phyloP scores from a whole-genome alignment of 2,113 vertebrate genomes.

The Cichladusa arquata region DNA sequence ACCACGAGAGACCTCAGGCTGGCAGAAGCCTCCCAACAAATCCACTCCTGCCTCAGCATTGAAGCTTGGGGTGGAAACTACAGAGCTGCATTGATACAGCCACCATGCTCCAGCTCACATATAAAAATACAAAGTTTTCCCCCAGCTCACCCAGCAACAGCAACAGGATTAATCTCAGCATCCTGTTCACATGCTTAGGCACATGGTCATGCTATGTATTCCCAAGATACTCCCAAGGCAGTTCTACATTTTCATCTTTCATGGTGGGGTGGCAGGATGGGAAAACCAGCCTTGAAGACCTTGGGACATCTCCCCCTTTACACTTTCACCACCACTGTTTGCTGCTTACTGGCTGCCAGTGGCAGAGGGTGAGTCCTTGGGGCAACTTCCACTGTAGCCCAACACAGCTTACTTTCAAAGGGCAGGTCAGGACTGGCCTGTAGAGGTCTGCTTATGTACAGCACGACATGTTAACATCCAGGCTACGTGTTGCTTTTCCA shows the following conservation, averaged over 20 bases:
- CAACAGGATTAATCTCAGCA: background rate
- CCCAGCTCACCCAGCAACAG: background rate
- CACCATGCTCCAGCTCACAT: background rate
- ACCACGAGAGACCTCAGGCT: accelerated
- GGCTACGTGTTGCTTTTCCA: background rate
- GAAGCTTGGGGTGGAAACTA: background rate
- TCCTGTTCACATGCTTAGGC: background rate
- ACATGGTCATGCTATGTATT: background rate
- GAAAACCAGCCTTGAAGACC: background rate
- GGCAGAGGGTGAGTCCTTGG: background rate
- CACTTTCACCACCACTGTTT: background rate
- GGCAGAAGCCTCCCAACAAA: background rate
- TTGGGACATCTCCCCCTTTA: background rate
- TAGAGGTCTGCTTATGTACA: background rate
- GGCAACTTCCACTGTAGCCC: background rate
- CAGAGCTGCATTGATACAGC: background rate
- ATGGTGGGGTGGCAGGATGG: background rate
- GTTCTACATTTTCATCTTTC: background rate
- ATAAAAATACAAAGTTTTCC: background rate
- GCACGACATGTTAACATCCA: accelerated
- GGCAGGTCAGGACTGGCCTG: background rate
- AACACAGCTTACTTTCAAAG: background rate
- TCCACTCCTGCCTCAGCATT: background rate
- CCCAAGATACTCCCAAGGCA: background rate
- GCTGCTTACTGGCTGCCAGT: background rate